Evolutionary conservation across 2,888 invertebrate species (phyloP), one percentile per base, ranked within the genome.

Genomic region (Atethmia centrago): DNA sequence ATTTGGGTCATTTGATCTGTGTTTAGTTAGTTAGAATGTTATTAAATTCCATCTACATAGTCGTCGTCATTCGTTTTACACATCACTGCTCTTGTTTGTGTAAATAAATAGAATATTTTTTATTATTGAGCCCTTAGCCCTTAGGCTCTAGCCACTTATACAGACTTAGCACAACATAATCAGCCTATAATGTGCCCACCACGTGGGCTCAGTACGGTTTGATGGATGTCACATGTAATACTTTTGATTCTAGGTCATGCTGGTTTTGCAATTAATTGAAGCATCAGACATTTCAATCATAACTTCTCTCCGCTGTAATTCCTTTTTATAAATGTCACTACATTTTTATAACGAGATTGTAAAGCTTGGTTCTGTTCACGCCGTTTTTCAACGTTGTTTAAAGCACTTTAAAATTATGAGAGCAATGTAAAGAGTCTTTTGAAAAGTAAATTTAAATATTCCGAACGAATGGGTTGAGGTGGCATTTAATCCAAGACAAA

Each of bases 361-460:
- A 67, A 62, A 77, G 21, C 19, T 66, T 25, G 21, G 61, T 31
- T n/a, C 28, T 31, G 40, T 12, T 21, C 61, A 3, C 42, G 36
- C 3, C n/a, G 49, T 40, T 47, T 25, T 77, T 25, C 40, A 42
- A 3, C 53, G n/a, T 67, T 75, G 59, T 75, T 55, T n/a, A 36
- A 75, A 64, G 21, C 58, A 42, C 31, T 75, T 74, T 31, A 42
- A 61, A 67, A 47, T 75, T 67, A 68, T 61, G 59, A 77, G 45
- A 67, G 47, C 53, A 40, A 9, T 47, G 25, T 14, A 49, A 31
- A 63, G 76, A 40, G 28, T 53, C 28, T 67, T 67, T 49, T 61
- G 21, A 47, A 67, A 59, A 47, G 21, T 59, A 61, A 67, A 77
- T 77, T 66, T 61, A 61, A 77, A 61, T 67, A 61, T 77, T 53